Evolutionary conservation across 2,888 invertebrate species (phyloP).

Genomic region (Dioctria rufipes): DNA sequence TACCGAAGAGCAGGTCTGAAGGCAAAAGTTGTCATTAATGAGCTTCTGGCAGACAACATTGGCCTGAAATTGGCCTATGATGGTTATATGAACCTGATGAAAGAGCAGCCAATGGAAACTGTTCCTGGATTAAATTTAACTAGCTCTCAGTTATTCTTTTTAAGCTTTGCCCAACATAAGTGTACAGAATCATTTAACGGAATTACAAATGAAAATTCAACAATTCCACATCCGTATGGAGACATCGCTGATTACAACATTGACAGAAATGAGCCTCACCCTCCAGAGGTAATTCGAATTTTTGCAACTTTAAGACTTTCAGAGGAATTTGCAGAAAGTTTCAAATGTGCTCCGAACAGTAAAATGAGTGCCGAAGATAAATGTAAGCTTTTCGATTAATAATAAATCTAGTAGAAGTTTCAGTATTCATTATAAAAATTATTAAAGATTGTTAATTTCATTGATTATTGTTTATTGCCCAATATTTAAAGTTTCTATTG

Average conservation of each 20-base stretch:
- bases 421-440: no score
- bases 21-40: not conserved
- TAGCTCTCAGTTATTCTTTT: slow-evolving; percentile 16
- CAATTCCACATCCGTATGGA: slow-evolving; percentile 12
- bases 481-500: no score
- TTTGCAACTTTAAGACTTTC: slow-evolving; percentile 16
- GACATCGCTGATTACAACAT: not conserved
- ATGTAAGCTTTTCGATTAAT: not conserved
- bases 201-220: not conserved
- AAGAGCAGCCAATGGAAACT: not conserved
- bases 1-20: slow-evolving; percentile 4
- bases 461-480: no score
- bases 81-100: not conserved
- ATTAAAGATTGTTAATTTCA: no score
- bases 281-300: slow-evolving; percentile 11
- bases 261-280: not conserved
- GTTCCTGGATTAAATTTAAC: slow-evolving; percentile 24
- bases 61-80: slow-evolving; percentile 12
- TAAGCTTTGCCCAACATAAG: not conserved
- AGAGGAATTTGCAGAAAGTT: slow-evolving; percentile 7
- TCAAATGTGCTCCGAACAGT: not conserved
- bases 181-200: not conserved
- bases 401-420: no score
- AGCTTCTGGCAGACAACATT: not conserved
- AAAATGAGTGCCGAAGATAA: slow-evolving; percentile 13